These are phyloP conservation scores for Mycetomoellerius zeteki DNA, from an alignment of 1,140 invertebrate species.

Conservation along the genomic window DNA sequence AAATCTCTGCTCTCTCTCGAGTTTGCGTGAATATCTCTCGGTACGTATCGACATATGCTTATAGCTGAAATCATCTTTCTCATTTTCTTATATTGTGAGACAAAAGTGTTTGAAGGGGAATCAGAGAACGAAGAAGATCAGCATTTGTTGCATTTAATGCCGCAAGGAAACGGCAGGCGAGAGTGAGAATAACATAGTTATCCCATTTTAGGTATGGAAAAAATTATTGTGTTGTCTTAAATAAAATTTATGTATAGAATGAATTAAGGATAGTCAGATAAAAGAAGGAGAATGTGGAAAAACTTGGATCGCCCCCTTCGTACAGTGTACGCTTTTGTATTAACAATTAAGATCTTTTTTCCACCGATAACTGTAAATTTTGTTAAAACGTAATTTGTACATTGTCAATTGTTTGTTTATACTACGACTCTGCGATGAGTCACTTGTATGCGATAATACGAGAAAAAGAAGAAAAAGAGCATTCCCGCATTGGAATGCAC, in stretches of 20 bases:
- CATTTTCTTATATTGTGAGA: constrained; percentile 22
- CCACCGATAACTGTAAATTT: constrained; percentile 79
- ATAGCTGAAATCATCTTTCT: constrained; percentile 50
- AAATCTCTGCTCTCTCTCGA: constrained; percentile 29
- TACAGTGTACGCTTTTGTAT: constrained; percentile 73
- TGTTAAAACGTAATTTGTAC: constrained; percentile 75
- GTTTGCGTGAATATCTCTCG: constrained; percentile 50
- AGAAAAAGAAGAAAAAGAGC: constrained; percentile 6
- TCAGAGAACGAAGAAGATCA: background rate
- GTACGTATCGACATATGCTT: constrained; percentile 30
- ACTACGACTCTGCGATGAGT: constrained; percentile 26
- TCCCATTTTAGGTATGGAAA: constrained; percentile 58
- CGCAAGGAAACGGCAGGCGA: constrained; percentile 19
- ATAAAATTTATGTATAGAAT: constrained; percentile 58
- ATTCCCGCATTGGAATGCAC: constrained; percentile 23
- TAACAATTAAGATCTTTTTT: constrained; percentile 77
- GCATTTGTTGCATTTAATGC: constrained; percentile 1
- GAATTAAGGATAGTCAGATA: constrained; percentile 49
- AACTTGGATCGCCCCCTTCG: constrained; percentile 2
- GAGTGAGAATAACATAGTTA: constrained; percentile 63
- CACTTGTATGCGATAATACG: constrained; percentile 8
- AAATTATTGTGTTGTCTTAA: constrained; percentile 61
- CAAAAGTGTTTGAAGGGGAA: background rate
- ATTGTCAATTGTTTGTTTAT: constrained; percentile 68
- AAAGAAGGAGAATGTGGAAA: constrained; percentile 33